These are phyloP conservation scores for Pangasius mekongensis DNA, from an alignment of 2,797 vertebrate species.

Conservation along the genomic window DNA sequence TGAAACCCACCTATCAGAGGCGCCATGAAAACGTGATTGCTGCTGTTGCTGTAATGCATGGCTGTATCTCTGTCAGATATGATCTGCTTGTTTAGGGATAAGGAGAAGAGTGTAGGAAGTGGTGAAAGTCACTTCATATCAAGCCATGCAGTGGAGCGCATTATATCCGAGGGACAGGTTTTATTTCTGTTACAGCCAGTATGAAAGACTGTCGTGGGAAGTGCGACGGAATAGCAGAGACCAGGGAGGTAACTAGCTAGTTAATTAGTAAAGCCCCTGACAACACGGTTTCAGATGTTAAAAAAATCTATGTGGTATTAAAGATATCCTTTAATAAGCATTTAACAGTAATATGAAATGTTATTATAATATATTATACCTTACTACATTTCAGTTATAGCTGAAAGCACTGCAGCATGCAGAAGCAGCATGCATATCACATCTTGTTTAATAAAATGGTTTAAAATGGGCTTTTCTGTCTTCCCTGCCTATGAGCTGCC, in stretches of 20 bases:
- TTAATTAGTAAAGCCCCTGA: background rate
- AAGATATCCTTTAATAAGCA: background rate
- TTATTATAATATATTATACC: background rate
- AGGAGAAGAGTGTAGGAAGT: background rate
- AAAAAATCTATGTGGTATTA: background rate
- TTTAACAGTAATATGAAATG: background rate
- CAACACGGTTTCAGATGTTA: background rate
- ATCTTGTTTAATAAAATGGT: background rate
- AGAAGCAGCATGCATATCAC: background rate
- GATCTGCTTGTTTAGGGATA: background rate
- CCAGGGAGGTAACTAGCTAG: background rate
- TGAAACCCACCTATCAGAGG: background rate
- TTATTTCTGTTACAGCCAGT: background rate
- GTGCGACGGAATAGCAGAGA: background rate
- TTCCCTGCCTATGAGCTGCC: background rate
- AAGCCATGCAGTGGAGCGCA: background rate
- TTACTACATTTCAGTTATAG: background rate
- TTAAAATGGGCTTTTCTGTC: background rate
- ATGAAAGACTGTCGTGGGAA: background rate
- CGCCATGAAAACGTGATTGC: background rate
- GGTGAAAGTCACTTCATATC: background rate
- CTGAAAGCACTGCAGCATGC: background rate
- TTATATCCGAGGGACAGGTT: background rate
- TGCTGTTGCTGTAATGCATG: background rate
- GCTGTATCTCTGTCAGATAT: background rate